Conservation (phyloP, 2,113 vertebrate species). For the Planiliza haematocheilus region DNA sequence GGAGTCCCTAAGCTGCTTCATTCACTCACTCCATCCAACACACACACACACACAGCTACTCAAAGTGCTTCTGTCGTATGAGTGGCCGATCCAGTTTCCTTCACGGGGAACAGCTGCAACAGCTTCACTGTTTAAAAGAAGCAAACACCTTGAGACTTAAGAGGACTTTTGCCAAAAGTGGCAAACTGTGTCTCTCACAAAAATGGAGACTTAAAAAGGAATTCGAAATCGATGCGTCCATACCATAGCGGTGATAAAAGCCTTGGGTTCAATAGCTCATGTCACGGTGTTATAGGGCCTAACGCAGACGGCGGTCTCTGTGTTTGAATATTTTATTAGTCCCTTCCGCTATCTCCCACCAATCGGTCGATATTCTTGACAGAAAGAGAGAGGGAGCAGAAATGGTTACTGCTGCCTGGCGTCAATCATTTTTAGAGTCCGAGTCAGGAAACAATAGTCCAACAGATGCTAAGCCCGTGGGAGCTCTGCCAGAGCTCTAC, state of each 20-base stretch:
- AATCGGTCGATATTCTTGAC: conserved; percentile 64
- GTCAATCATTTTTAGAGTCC: conserved; percentile 67
- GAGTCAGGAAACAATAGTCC: conserved; percentile 24
- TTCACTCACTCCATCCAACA: conserved; percentile 47
- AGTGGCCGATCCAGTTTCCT: conserved; percentile 32
- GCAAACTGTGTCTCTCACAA: conserved; percentile 41
- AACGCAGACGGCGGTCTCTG: conserved; percentile 43
- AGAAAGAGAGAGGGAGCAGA: conserved; percentile 22
- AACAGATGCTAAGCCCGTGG: conserved; percentile 14
- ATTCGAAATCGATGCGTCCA: conserved; percentile 52
- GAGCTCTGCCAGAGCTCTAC: neutral
- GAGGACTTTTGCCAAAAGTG: conserved; percentile 35
- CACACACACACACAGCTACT: conserved; percentile 15
- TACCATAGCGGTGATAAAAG: conserved; percentile 65
- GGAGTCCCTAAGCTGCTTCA: conserved; percentile 41
- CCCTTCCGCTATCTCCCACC: conserved; percentile 66
- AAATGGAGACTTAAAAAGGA: conserved; percentile 47
- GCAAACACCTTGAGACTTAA: conserved; percentile 7
- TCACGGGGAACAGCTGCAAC: neutral
- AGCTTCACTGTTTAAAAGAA: conserved; percentile 15
- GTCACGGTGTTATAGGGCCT: conserved; percentile 51
- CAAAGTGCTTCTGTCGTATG: conserved; percentile 16
- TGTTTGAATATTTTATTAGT: conserved; percentile 76
- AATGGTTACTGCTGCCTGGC: conserved; percentile 25
- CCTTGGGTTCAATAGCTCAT: conserved; percentile 64